Conservation (phyloP, 2,113 vertebrate genomes). For the Syngnathus floridae region DNA sequence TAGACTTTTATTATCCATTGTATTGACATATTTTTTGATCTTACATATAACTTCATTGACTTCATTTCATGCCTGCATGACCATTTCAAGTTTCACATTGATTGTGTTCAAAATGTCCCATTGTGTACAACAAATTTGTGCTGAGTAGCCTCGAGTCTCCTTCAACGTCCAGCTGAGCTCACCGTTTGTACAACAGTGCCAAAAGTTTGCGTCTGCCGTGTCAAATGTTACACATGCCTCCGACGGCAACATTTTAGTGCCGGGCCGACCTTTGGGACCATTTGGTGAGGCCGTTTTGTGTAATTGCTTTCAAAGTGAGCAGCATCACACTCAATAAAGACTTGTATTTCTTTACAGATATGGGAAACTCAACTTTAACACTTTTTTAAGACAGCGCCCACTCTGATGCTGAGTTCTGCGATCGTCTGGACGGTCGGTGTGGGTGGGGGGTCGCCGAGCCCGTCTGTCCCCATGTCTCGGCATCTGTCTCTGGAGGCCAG, state of each 20-base stretch:
- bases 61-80: too few species aligned
- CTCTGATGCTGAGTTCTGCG: too few species aligned
- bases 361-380: too few species aligned
- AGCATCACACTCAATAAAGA: conserved; percentile 29
- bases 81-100: background rate
- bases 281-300: conserved; percentile 57
- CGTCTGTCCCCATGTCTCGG: conserved; percentile 64
- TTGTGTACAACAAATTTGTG: conserved; percentile 8
- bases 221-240: conserved; percentile 51
- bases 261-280: conserved; percentile 52
- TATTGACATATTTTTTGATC: too few species aligned
- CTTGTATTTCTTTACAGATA: conserved; percentile 12
- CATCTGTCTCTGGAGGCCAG: conserved; percentile 50
- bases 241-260: conserved; percentile 4
- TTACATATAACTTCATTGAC: too few species aligned
- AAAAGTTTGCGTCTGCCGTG: conserved; percentile 64
- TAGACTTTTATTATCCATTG: too few species aligned
- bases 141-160: conserved; percentile 24
- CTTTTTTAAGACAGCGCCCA: too few species aligned
- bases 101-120: background rate
- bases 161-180: conserved; percentile 28
- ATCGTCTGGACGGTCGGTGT: conserved; percentile 7
- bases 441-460: conserved; percentile 33
- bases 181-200: conserved; percentile 51
- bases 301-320: conserved; percentile 56